Conservation (phyloP, 1,140 invertebrate species). For the Elymnias hypermnestra region DNA sequence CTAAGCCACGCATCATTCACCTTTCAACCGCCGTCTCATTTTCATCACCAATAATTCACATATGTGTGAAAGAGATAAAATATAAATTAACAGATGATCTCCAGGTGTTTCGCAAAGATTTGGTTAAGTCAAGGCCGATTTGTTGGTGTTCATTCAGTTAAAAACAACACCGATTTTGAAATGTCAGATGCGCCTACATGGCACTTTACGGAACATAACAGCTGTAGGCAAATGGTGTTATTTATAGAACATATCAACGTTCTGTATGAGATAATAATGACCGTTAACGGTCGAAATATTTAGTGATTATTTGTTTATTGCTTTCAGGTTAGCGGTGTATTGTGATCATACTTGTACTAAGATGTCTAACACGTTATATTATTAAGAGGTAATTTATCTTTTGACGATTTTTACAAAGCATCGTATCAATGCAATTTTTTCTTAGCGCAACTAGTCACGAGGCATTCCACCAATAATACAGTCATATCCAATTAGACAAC, state of each 20-base stretch:
- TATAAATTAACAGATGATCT: constrained; percentile 31
- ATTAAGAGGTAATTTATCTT: no score
- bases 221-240: constrained; percentile 36
- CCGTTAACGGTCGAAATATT: constrained; percentile 13
- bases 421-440: no score
- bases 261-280: constrained; percentile 10
- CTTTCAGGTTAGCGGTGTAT: no score
- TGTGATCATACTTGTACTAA: no score
- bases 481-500: no score
- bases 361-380: no score
- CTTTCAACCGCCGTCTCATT: constrained; percentile 36
- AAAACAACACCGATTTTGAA: constrained; percentile 41
- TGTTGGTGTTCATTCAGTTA: constrained; percentile 42
- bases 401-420: no score
- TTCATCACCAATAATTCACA: constrained; percentile 26
- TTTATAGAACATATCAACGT: constrained; percentile 36
- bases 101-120: constrained; percentile 50
- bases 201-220: constrained; percentile 31
- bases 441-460: no score
- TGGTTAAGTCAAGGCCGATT: constrained; percentile 52
- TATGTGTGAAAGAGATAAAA: constrained; percentile 31
- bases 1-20: constrained; percentile 40
- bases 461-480: no score
- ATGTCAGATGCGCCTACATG: constrained; percentile 42
- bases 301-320: no score